Conservation (phyloP, 1,140 invertebrate genomes). For the Teleopsis dalmanni region DNA sequence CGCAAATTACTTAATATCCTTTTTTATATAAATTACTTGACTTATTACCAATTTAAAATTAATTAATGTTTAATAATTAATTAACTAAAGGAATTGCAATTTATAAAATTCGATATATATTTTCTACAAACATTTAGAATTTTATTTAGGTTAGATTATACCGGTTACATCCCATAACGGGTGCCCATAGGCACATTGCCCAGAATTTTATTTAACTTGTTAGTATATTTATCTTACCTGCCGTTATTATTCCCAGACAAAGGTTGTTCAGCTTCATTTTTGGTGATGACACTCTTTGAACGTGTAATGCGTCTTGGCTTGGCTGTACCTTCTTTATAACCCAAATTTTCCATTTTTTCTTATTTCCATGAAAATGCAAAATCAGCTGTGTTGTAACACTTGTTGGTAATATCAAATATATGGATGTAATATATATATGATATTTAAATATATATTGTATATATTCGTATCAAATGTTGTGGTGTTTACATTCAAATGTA, state of each 20-base stretch:
- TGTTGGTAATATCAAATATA: not conserved
- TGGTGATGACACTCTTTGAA: slow-evolving; percentile 42
- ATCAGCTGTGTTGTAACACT: not conserved
- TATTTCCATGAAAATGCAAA: not conserved
- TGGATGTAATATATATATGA: not conserved
- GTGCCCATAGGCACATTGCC: not conserved
- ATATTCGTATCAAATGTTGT: too few relatives aligned
- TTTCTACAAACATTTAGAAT: not conserved
- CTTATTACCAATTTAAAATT: too few relatives aligned
- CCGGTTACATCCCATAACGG: not conserved
- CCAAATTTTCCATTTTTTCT: slow-evolving; percentile 39
- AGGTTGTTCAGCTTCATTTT: slow-evolving; percentile 42
- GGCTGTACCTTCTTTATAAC: slow-evolving; percentile 42
- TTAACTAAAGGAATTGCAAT: too few relatives aligned
- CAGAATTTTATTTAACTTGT: not conserved
- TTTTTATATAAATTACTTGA: too few relatives aligned
- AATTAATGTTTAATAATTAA: too few relatives aligned
- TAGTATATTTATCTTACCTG: slow-evolving; percentile 39
- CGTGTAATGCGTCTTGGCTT: slow-evolving; percentile 42
- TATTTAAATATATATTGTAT: too few relatives aligned
- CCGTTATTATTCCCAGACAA: slow-evolving; percentile 41
- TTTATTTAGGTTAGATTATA: not conserved
- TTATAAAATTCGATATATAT: too few relatives aligned
- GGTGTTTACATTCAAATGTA: too few relatives aligned
- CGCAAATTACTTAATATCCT: too few relatives aligned